These are phyloP conservation scores for Scrobipalpa atriplicella DNA, from an alignment of 2,888 invertebrate species.

Conservation along the genomic window DNA sequence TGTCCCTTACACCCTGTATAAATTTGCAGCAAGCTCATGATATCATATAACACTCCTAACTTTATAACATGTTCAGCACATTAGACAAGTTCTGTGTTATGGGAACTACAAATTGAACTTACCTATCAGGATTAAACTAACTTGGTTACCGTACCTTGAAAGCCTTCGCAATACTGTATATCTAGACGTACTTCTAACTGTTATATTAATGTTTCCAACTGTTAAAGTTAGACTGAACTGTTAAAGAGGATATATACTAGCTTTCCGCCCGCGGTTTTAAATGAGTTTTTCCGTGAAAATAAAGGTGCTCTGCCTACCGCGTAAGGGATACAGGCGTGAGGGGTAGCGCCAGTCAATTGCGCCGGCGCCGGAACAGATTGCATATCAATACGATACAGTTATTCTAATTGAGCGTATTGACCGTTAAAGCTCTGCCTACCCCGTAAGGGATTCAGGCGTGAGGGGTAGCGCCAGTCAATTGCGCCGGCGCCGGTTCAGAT, in stretches of 20 bases:
- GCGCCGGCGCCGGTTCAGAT: constrained; percentile 67
- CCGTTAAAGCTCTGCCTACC: not conserved
- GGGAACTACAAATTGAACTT: constrained; percentile 29
- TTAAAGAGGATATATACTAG: no score
- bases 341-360: constrained; percentile 49
- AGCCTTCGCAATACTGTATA: constrained; percentile 28
- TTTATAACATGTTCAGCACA: constrained; percentile 30
- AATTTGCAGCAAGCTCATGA: no score
- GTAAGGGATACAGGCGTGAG: not conserved
- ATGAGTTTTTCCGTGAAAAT: no score
- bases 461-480: constrained; percentile 45
- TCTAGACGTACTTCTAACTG: not conserved
- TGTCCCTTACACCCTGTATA: no score
- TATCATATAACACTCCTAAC: not conserved
- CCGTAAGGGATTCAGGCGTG: not conserved
- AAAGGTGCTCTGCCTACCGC: no score
- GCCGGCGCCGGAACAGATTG: constrained; percentile 58
- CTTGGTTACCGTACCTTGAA: constrained; percentile 34
- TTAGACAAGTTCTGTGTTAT: not conserved
- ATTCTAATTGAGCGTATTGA: constrained; percentile 70
- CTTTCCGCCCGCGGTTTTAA: no score
- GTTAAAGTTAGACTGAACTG: not conserved
- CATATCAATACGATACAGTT: constrained; percentile 63
- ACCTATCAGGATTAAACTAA: constrained; percentile 30
- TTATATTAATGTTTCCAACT: not conserved